Conservation (phyloP, 1,140 invertebrate species). For the Ostrea edulis region DNA sequence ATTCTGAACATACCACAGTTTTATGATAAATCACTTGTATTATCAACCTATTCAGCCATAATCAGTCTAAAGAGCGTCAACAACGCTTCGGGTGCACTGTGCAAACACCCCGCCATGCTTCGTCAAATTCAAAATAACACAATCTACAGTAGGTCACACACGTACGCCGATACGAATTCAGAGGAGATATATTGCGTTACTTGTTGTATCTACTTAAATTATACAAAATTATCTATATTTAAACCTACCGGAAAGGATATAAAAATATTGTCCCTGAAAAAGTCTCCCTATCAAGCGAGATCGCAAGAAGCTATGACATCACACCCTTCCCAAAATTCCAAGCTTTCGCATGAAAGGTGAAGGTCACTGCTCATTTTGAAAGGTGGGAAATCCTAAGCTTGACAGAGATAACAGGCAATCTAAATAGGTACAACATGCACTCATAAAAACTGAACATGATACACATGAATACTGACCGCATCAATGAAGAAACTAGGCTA, state of each 20-base stretch:
- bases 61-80: neutral
- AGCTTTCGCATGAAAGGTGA: neutral
- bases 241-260: constrained; percentile 11
- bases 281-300: constrained; percentile 3
- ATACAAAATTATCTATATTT: neutral
- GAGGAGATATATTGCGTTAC: neutral
- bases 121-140: constrained; percentile 33
- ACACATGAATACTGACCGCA: too few species aligned
- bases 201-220: neutral
- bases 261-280: constrained; percentile 1
- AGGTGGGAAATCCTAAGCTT: neutral
- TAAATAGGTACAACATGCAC: too few species aligned
- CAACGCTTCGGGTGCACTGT: neutral
- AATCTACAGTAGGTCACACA: neutral
- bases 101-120: constrained; percentile 18
- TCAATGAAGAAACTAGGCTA: too few species aligned
- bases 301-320: constrained; percentile 24
- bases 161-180: neutral
- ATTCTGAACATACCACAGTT: too few species aligned
- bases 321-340: constrained; percentile 30
- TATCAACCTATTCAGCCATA: too few species aligned
- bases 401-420: too few species aligned
- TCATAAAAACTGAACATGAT: too few species aligned
- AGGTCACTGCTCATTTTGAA: neutral
- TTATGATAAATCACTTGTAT: too few species aligned